These are phyloP conservation scores for Muraenolepis orangiensis DNA, from an alignment of 2,797 vertebrate genomes.

Conservation along the genomic window DNA sequence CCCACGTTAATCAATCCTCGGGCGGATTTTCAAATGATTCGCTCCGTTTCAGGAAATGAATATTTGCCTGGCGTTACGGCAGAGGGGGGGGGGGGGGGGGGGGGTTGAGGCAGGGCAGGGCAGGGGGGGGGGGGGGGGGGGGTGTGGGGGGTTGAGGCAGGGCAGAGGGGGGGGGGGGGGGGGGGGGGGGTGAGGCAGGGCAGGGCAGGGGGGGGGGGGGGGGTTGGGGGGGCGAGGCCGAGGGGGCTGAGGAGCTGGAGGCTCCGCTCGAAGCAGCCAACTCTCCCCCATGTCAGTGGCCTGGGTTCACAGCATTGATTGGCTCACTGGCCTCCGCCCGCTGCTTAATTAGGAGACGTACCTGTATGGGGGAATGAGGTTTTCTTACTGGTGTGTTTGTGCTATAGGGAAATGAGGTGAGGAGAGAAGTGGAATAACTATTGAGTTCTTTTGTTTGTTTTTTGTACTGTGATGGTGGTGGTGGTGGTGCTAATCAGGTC, in stretches of 20 bases:
- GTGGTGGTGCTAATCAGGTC: slow-evolving; percentile 58
- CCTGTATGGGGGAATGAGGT: slow-evolving; percentile 63
- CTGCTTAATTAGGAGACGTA: slow-evolving; percentile 75
- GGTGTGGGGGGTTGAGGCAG: too few relatives aligned
- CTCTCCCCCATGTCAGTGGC: slow-evolving; percentile 46
- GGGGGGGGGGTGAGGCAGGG: too few relatives aligned
- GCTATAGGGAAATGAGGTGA: slow-evolving; percentile 34
- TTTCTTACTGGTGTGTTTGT: slow-evolving; percentile 38
- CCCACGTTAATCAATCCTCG: slow-evolving; percentile 81
- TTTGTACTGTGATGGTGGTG: neutral
- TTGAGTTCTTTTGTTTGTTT: neutral
- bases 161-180: too few relatives aligned
- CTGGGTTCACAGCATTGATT: slow-evolving; percentile 68
- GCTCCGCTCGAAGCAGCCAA: too few relatives aligned
- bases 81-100: slow-evolving; percentile 8
- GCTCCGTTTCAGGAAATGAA: slow-evolving; percentile 80
- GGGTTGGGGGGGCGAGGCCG: too few relatives aligned
- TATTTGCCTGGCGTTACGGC: slow-evolving; percentile 66
- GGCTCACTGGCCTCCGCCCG: slow-evolving; percentile 63
- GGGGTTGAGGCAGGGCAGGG: slow-evolving; percentile 7
- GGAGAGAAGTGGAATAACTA: slow-evolving; percentile 26
- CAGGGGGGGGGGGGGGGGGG: neutral
- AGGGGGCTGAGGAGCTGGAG: too few relatives aligned
- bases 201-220: too few relatives aligned
- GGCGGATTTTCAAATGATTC: slow-evolving; percentile 80